Percentiles rank a stretch among this genome's conserved stretches.
Conservation (phyloP, 2,888 invertebrate genomes). For the Drosophila monieri region DNA sequence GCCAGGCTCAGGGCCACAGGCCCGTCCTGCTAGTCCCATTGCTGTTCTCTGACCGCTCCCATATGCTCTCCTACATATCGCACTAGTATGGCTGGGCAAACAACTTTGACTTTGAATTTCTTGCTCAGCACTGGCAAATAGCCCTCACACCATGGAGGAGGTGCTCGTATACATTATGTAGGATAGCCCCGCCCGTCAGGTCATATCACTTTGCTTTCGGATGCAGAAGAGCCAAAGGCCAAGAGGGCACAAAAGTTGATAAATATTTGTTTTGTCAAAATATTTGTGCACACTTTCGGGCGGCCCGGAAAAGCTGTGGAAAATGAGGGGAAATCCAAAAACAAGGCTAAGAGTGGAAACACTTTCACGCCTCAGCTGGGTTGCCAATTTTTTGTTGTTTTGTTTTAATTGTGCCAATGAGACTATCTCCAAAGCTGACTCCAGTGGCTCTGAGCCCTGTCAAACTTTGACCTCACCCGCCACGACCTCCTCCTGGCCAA, state of each 20-base stretch:
- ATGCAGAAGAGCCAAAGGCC: slow-evolving; percentile 53
- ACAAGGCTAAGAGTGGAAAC: slow-evolving; percentile 19
- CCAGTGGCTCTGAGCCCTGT: slow-evolving; percentile 28
- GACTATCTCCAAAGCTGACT: slow-evolving; percentile 26
- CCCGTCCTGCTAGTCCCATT: slow-evolving; percentile 8
- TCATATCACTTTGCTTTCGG: slow-evolving; percentile 36
- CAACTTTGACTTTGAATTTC: slow-evolving; percentile 75
- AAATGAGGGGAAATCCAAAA: neutral
- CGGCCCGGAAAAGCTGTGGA: slow-evolving; percentile 14
- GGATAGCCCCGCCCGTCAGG: slow-evolving; percentile 9
- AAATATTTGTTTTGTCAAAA: slow-evolving; percentile 73
- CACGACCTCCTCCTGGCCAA: neutral
- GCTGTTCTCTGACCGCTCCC: slow-evolving; percentile 3
- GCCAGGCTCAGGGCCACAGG: slow-evolving; percentile 8
- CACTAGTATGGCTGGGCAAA: slow-evolving; percentile 50
- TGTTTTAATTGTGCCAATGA: slow-evolving; percentile 67
- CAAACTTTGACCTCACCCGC: slow-evolving; percentile 33
- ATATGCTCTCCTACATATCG: slow-evolving; percentile 5
- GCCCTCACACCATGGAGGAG: neutral
- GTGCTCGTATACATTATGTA: slow-evolving; percentile 28
- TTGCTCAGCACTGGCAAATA: slow-evolving; percentile 46
- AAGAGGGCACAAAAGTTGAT: slow-evolving; percentile 63
- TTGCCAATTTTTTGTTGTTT: slow-evolving; percentile 47
- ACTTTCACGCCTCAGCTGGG: slow-evolving; percentile 51
- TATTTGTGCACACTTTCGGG: slow-evolving; percentile 66